These are phyloP conservation scores for Upupa epops DNA, from an alignment of 2,113 vertebrate genomes.

Conservation along the genomic window DNA sequence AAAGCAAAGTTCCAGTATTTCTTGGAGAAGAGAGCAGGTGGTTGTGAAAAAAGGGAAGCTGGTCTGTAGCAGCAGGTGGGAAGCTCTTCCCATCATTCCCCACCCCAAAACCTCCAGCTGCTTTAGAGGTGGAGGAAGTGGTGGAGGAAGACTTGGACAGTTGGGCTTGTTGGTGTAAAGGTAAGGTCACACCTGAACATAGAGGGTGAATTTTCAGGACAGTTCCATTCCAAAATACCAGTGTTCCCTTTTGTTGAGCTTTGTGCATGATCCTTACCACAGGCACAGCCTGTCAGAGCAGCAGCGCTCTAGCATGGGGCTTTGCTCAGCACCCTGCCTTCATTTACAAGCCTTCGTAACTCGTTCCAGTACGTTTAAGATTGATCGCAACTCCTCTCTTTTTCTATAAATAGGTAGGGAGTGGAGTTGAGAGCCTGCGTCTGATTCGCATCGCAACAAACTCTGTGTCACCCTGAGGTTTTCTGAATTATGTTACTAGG, in stretches of 20 bases:
- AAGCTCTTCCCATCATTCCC: not conserved
- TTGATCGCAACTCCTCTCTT: not conserved
- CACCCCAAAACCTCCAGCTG: not conserved
- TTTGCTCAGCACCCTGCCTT: not conserved
- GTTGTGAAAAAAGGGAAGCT: not conserved
- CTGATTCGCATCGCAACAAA: not conserved
- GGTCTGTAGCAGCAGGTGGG: not conserved
- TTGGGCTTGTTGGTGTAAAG: not conserved
- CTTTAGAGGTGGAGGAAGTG: not conserved
- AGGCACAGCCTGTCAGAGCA: not conserved
- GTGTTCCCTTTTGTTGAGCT: not conserved
- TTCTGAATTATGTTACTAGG: not conserved
- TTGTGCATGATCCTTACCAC: too few relatives aligned
- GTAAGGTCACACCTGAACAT: not conserved
- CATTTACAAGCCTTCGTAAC: not conserved
- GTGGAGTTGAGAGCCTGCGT: not conserved
- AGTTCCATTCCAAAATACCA: not conserved
- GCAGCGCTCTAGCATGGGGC: fast-evolving
- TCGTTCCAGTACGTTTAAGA: not conserved
- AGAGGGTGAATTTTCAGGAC: not conserved
- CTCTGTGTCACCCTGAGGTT: not conserved
- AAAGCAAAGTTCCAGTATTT: not conserved
- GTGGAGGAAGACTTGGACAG: fast-evolving
- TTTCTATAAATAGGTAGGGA: not conserved
- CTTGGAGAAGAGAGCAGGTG: not conserved